These are phyloP conservation scores for Phenganax subtilis DNA, from an alignment of 92 coral and sea anemone genomes.

Conservation along the genomic window DNA sequence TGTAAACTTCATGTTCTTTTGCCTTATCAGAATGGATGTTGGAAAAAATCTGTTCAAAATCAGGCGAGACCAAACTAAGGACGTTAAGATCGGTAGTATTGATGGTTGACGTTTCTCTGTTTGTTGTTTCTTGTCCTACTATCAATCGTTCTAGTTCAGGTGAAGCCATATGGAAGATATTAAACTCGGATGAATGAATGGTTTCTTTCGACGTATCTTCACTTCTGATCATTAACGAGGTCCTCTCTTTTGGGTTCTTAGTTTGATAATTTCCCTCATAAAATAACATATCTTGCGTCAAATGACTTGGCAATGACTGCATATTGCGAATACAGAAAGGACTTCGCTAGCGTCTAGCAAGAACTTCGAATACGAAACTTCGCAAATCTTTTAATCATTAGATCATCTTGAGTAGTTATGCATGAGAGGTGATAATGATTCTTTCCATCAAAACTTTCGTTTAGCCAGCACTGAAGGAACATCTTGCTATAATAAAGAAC, in stretches of 20 bases:
- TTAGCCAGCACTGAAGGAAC: background rate
- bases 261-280: constrained; percentile 45
- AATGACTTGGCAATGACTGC: constrained; percentile 3
- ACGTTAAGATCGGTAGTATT: constrained; percentile 82
- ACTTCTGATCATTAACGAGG: constrained; percentile 43
- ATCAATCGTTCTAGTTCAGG: constrained; percentile 90
- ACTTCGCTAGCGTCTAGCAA: constrained; percentile 22
- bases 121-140: constrained; percentile 67
- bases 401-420: constrained; percentile 25
- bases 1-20: constrained; percentile 79
- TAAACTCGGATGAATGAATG: constrained; percentile 69
- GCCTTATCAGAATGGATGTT: constrained; percentile 71
- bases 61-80: constrained; percentile 85
- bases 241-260: constrained; percentile 61
- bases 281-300: constrained; percentile 15
- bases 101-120: constrained; percentile 61
- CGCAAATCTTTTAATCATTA: background rate
- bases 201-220: constrained; percentile 45
- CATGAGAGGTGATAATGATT: constrained; percentile 25
- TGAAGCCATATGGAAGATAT: constrained; percentile 75
- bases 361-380: background rate
- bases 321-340: constrained; percentile 2
- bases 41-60: constrained; percentile 85
- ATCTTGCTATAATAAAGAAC: background rate
- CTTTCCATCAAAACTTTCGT: background rate